These are phyloP conservation scores for Oophaga sylvatica DNA, from an alignment of 2,797 vertebrate genomes.

Conservation along the genomic window DNA sequence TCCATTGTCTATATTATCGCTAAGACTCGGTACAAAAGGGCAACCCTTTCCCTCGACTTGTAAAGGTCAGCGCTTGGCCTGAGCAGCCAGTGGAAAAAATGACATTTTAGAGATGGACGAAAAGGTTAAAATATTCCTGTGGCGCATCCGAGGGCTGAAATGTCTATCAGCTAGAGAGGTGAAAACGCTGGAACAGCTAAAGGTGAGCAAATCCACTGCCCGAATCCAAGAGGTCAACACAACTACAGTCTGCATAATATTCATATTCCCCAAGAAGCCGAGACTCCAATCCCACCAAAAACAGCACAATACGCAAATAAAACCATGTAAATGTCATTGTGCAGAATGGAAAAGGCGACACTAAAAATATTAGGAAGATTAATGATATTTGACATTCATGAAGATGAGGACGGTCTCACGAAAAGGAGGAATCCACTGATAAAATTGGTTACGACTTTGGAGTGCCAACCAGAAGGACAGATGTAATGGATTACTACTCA, in stretches of 20 bases:
- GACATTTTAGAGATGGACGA: slow-evolving; percentile 87
- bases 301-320: neutral
- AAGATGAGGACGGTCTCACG: neutral
- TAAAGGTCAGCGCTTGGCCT: slow-evolving; percentile 83
- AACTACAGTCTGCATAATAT: slow-evolving; percentile 36
- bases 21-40: slow-evolving; percentile 61
- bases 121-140: slow-evolving; percentile 91
- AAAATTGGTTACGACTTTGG: no score
- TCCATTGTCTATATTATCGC: slow-evolving; percentile 55
- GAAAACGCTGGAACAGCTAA: slow-evolving; percentile 14
- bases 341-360: neutral
- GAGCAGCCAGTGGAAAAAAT: slow-evolving; percentile 82
- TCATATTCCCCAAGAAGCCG: neutral
- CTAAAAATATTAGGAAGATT: neutral
- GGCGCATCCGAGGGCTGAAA: slow-evolving; percentile 74
- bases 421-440: no score
- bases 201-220: slow-evolving; percentile 40
- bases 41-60: slow-evolving; percentile 74
- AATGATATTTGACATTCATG: neutral
- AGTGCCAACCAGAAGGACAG: no score
- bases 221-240: slow-evolving; percentile 13
- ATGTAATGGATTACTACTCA: no score
- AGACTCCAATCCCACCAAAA: neutral
- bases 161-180: slow-evolving; percentile 45
- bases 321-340: slow-evolving; percentile 13